Conservation (phyloP, 2,888 invertebrate species). For the Limnephilus rhombicus region DNA sequence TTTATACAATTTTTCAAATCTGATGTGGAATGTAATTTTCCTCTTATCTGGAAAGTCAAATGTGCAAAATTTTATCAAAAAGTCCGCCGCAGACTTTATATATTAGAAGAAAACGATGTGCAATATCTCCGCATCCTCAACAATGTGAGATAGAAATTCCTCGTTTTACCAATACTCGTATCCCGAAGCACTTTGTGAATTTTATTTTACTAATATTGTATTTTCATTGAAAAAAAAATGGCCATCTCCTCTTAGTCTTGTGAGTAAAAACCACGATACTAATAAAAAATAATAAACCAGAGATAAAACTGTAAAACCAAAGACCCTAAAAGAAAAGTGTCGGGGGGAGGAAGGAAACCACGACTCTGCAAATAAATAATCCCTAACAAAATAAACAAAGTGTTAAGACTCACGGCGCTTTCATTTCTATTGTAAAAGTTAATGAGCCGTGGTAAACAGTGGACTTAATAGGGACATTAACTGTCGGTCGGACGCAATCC, state of each 20-base stretch:
- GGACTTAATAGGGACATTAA: neutral
- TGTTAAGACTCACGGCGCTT: conserved; percentile 5
- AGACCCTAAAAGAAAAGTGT: neutral
- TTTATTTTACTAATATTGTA: neutral
- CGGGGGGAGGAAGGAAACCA: neutral
- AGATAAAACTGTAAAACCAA: neutral
- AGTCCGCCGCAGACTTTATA: too few relatives aligned
- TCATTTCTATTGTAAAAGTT: neutral
- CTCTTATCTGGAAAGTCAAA: too few relatives aligned
- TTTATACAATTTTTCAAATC: too few relatives aligned
- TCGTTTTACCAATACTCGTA: too few relatives aligned
- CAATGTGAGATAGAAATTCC: too few relatives aligned
- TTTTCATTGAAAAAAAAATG: neutral
- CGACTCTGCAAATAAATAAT: neutral
- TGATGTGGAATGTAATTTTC: too few relatives aligned
- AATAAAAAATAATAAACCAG: neutral
- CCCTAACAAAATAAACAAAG: neutral
- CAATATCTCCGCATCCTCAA: too few relatives aligned
- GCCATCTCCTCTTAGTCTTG: neutral
- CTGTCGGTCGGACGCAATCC: conserved; percentile 7
- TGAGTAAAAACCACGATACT: neutral
- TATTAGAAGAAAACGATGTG: too few relatives aligned
- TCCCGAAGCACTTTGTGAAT: neutral
- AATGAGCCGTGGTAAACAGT: neutral
- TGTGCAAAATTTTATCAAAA: too few relatives aligned